Conservation (phyloP, 1,140 invertebrate genomes). For the Philaenus spumarius region DNA sequence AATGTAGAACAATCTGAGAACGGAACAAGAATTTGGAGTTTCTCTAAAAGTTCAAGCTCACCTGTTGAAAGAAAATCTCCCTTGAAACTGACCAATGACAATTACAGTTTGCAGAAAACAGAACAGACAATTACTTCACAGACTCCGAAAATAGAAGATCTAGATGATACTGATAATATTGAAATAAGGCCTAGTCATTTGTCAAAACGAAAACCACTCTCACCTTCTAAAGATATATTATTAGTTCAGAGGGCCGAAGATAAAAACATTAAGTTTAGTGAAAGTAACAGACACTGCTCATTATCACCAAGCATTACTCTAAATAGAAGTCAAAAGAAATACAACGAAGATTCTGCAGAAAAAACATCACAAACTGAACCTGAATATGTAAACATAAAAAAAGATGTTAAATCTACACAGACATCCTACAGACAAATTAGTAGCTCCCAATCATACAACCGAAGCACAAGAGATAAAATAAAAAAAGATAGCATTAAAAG, state of each 20-base stretch:
- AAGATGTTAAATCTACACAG: no score
- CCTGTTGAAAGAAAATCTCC: no score
- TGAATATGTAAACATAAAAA: no score
- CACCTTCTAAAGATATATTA: conserved; percentile 13
- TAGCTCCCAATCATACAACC: conserved; percentile 12
- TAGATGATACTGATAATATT: no score
- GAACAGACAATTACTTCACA: background rate
- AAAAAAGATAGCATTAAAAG: conserved; percentile 4
- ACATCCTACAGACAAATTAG: no score
- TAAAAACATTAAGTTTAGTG: background rate
- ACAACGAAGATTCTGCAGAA: no score
- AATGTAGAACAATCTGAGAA: background rate
- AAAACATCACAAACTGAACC: no score
- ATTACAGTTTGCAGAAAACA: no score
- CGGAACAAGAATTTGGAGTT: conserved; percentile 4
- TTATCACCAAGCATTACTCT: conserved; percentile 14
- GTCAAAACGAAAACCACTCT: background rate
- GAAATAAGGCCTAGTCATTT: no score
- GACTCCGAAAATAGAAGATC: background rate
- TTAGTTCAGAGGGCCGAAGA: background rate
- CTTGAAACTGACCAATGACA: no score
- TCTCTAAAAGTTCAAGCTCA: background rate
- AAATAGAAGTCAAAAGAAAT: background rate
- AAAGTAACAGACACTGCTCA: background rate
- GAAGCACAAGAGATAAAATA: background rate